Evolutionary conservation across 1,140 invertebrate species (phyloP), one percentile per base, ranked within the genome.

Genomic region (Cydia amplana): DNA sequence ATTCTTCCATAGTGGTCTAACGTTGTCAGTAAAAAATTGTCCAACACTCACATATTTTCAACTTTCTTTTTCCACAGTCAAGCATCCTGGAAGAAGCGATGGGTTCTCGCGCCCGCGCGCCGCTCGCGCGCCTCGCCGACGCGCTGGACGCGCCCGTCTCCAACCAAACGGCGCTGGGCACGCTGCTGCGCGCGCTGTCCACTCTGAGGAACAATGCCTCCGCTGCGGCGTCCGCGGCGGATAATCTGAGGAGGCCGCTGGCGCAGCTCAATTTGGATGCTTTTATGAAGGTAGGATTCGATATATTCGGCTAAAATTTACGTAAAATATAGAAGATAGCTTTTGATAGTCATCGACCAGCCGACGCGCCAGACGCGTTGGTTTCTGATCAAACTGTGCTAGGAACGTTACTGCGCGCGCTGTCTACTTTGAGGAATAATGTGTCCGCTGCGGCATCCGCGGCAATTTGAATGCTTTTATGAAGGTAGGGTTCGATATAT

Each of bases 341-440:
- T 16, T 4, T 43, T 3, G 28, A 28, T 28, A n/a, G n/a, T n/a
- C n/a, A n/a, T n/a, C n/a, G n/a, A n/a, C n/a, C n/a, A n/a, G 93
- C 95, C 14, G 96, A 96, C 83, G 95, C 95, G 2, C 95, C 97
- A 78, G 96, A 96, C 83, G 94, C 94, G 73, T 96, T 96, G 2
- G 95, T 96, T 1, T 94, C 94, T 60, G 97, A 97, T 88, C 95
- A 95, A 83, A 96, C 96, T 0, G 94, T 96, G 23, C 90, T 96
- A 18, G 95, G 94, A 28, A 93, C 94, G 79, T 89, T 97, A 60
- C 93, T 96, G 77, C 89, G 93, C 1, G 95, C 95, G 49, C 88
- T 97, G n/a, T 94, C 94, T 2, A 94, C 93, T 74, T 94, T 97
- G 80, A 93, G 95, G 75, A 94, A 95, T 73, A 97, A 97, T 85